These are phyloP conservation scores for Achatina immaculata DNA, from an alignment of 1,140 invertebrate species.

Conservation along the genomic window DNA sequence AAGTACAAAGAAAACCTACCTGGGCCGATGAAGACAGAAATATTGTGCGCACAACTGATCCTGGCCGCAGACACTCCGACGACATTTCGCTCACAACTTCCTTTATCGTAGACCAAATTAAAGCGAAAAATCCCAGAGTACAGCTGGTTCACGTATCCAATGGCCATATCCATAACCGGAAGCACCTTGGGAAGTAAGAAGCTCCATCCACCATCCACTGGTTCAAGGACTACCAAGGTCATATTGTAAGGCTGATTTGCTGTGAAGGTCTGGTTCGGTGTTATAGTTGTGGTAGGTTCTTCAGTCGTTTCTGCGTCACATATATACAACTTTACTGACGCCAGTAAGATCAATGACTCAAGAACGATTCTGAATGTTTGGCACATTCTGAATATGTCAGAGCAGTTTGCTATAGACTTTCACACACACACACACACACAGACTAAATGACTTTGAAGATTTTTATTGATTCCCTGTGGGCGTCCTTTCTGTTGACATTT, in stretches of 20 bases:
- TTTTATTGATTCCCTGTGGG: too few relatives aligned
- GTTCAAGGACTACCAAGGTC: neutral
- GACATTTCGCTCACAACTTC: constrained; percentile 12
- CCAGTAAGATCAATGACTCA: neutral
- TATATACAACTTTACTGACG: neutral
- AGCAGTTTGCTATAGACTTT: too few relatives aligned
- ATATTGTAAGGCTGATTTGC: neutral
- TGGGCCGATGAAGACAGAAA: constrained; percentile 36
- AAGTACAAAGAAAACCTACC: constrained; percentile 15
- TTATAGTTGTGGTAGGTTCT: neutral
- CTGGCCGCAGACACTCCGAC: constrained; percentile 20
- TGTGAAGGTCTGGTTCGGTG: neutral
- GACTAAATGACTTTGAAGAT: too few relatives aligned
- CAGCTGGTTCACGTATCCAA: constrained; percentile 7
- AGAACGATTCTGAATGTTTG: neutral
- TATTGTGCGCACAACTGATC: constrained; percentile 24
- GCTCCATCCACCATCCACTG: neutral
- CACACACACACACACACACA: too few relatives aligned
- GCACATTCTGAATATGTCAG: too few relatives aligned
- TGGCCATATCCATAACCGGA: constrained; percentile 12
- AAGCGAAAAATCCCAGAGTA: constrained; percentile 11
- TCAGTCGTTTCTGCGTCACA: neutral
- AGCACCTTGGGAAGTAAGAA: constrained; percentile 10
- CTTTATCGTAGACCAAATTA: neutral
- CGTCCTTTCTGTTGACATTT: too few relatives aligned